A percentile compares a stretch with the other conserved stretches of the same genome.
phyloP scores from a whole-genome alignment of 2,888 invertebrate genomes.

The Synergus laeviventris region DNA sequence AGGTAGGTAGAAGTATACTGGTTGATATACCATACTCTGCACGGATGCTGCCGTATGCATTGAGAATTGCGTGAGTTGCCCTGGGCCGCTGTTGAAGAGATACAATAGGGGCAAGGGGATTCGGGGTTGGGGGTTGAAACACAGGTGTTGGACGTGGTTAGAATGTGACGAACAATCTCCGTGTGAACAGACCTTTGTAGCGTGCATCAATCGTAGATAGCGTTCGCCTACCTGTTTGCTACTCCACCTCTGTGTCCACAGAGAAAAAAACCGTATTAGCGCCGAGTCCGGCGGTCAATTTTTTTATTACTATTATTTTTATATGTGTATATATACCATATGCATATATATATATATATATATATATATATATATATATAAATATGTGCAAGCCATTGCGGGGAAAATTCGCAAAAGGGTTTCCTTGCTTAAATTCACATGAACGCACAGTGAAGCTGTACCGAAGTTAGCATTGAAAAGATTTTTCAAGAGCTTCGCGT shows the following conservation, averaged over 20 bases:
- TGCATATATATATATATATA: no score
- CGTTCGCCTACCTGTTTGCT: conserved; percentile 38
- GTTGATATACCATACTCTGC: conserved; percentile 61
- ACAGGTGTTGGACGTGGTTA: conserved; percentile 63
- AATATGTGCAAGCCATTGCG: conserved; percentile 20
- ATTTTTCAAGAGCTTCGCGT: conserved; percentile 38
- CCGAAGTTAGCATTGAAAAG: conserved; percentile 14
- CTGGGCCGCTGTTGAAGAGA: conserved; percentile 42
- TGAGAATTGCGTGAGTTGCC: conserved; percentile 59
- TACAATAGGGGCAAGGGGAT: conserved; percentile 22
- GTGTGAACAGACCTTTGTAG: conserved; percentile 44
- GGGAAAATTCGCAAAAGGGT: conserved; percentile 28
- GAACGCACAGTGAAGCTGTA: conserved; percentile 30
- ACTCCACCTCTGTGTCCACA: conserved; percentile 27
- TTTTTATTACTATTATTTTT: no score
- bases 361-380: no score
- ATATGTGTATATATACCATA: no score
- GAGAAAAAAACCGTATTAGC: conserved; percentile 33
- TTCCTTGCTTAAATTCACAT: conserved; percentile 13
- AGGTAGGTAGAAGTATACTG: conserved; percentile 67
- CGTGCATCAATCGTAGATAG: conserved; percentile 41
- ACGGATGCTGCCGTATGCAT: conserved; percentile 61
- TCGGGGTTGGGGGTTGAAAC: conserved; percentile 43
- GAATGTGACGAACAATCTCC: conserved; percentile 65
- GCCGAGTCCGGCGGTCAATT: conserved; percentile 14